A percentile compares a stretch with the other conserved stretches of the same genome.
Evolutionary conservation across 2,113 vertebrate species (phyloP).

Genomic region (Ursus arctos): DNA sequence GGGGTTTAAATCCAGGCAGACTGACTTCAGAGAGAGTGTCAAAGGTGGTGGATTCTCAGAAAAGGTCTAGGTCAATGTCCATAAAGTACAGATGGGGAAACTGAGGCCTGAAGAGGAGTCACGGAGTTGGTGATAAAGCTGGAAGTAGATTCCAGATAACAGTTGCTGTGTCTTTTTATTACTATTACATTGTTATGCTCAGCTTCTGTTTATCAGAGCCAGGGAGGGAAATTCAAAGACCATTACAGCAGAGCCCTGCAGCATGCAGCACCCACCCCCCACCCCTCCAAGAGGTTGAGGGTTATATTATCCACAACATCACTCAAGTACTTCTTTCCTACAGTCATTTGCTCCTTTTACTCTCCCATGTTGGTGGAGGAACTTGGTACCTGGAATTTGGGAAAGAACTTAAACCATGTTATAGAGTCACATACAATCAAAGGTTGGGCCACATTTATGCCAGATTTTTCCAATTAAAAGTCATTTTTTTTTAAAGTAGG

Average conservation of each 20-base stretch:
- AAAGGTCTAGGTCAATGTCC: not conserved
- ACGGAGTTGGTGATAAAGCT: not conserved
- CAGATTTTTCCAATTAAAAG: not conserved
- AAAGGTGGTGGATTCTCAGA: not conserved
- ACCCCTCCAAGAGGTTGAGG: not conserved
- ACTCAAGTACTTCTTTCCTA: not conserved
- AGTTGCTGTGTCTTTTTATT: not conserved
- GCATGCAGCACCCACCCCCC: accelerated
- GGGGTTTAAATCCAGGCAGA: not conserved
- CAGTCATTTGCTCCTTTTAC: not conserved
- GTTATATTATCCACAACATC: not conserved
- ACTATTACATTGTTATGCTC: not conserved
- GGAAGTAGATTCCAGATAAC: not conserved
- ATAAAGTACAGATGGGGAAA: not conserved
- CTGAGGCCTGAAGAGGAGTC: not conserved
- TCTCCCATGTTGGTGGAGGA: not conserved
- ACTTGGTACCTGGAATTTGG: slow-evolving; percentile 18
- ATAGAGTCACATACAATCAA: not conserved
- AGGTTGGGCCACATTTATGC: not conserved
- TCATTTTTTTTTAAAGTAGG: not conserved
- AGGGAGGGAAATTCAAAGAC: not conserved
- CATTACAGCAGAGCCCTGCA: not conserved
- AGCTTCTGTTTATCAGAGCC: not conserved
- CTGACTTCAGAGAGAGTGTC: not conserved
- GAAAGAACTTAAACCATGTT: not conserved